Base-by-base conservation (phyloP, 2,113 vertebrate species). In the Pomatostomus ruficeps region DNA sequence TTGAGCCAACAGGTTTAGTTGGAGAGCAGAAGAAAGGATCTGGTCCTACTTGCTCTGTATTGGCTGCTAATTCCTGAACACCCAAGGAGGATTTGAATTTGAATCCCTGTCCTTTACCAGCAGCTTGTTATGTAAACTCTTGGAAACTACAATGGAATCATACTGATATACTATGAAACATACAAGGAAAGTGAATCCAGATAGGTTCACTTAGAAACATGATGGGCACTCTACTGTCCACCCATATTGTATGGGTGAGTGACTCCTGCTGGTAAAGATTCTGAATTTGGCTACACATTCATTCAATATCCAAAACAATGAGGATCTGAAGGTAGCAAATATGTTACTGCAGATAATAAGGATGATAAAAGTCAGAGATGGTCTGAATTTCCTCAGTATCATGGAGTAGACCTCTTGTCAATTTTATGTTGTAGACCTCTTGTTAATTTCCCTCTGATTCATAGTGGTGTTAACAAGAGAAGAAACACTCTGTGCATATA, bases 361-460 rank as follows among this genome's bases (percentile, higher is more conserved):
- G 16, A 51, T 23, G 23, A 72, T 54, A 57, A 66, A 82, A 88
- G 40, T 28, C 48, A 75, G n/a, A 48, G 8, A 72, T 67, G 29
- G 6, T 68, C 23, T 70, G 40, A 75, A 93, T 85, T 68, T 92
- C 35, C 54, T 78, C 72, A 63, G 15, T 57, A 65, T 85, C 51
- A 36, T 5, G 52, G 22, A 65, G 7, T 54, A 51, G 40, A 91
- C 25, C 38, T 67, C 57, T 89, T 78, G 29, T 76, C 68, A 73
- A 36, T 61, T 85, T 65, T 66, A 51, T 48, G 26, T 10, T 68
- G 48, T 45, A 62, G 45, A 90, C 22, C 52, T 67, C 63, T 91
- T 82, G n/a, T 85, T 72, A 73, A 48, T 93, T 93, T 94, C 66
- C 29, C 75, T 58, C 49, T 74, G 57, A 86, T 94, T 91, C 54